Evolutionary conservation across 92 coral and sea anemone species (phyloP), one percentile per base, ranked within the genome.

Genomic region (Actinernus sp.): DNA sequence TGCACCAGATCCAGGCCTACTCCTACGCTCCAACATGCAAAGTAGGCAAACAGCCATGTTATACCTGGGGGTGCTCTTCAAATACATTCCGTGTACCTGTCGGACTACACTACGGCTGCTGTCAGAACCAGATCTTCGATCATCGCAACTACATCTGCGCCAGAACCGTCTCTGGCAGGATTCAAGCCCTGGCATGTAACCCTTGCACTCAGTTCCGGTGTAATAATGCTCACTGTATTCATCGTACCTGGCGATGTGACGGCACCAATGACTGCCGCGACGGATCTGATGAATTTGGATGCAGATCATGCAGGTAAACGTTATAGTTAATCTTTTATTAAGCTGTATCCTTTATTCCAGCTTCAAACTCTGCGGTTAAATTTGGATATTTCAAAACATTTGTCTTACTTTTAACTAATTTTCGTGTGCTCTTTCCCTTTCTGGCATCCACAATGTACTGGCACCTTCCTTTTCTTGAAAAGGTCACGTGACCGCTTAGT

Each of bases 21-120:
- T 45, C 22, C 19, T 45, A 45, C 52, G 8, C 52, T 5, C 52
- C 52, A 5, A 7, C 11, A 4, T 45, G 52, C 21, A 6, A 45
- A 6, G 10, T 23, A 5, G 21, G 21, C 10, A 45, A 17, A 45
- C 52, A 45, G 21, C 52, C 11, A 4, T 45, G 52, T 23, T 45
- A 6, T 23, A 12, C 4, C 5, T 45, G 10, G 6, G 52, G 52
- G 18, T 45, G 52, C 21, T 12, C 18, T 23, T 45, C 52, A 8
- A 45, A 45, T 23, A 12, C 10, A 5, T 45, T 45, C 52, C 8
- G 22, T 8, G 52, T 45, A 4, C 52, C 52, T 4, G 52, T 17
- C 17, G 52, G 52, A 7, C 52, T 45, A 23, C 10, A 45, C 52
- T 45, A 45, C 52, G 52, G 52, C 52, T 45, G 52, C 22, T 45